Evolutionary conservation across 2,113 vertebrate species (phyloP).

Genomic region (Tetraodon nigroviridis): DNA sequence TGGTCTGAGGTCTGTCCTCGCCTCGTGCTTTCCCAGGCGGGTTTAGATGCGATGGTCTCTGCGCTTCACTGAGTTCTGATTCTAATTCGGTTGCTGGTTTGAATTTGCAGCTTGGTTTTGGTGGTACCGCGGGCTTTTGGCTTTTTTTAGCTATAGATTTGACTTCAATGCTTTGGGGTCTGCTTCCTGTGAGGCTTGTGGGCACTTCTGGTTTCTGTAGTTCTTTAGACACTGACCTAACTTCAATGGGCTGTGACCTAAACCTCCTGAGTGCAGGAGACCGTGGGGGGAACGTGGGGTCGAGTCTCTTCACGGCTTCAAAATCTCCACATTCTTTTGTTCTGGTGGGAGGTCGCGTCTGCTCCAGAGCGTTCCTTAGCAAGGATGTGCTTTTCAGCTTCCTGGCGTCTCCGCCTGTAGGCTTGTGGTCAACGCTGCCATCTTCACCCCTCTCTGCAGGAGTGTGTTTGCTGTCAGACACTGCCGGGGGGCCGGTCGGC

Average conservation of each 20-base stretch:
- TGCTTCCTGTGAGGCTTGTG: slow-evolving; percentile 29
- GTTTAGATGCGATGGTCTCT: slow-evolving; percentile 38
- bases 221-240: slow-evolving; percentile 64
- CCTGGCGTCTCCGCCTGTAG: slow-evolving; percentile 28
- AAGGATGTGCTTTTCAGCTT: slow-evolving; percentile 26
- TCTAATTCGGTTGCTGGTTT: slow-evolving; percentile 62
- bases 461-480: slow-evolving; percentile 22
- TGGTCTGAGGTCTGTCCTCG: slow-evolving; percentile 63
- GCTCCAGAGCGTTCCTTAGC: slow-evolving; percentile 23
- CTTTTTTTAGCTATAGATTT: slow-evolving; percentile 71
- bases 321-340: slow-evolving; percentile 47
- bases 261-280: slow-evolving; percentile 59
- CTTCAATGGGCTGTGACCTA: slow-evolving; percentile 63
- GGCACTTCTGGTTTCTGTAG: slow-evolving; percentile 44
- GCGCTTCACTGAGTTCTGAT: slow-evolving; percentile 46
- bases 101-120: slow-evolving; percentile 72
- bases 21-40: slow-evolving; percentile 39
- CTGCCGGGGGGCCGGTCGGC: slow-evolving; percentile 22
- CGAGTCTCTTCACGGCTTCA: slow-evolving; percentile 60
- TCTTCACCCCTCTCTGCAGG: slow-evolving; percentile 32
- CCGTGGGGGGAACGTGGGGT: slow-evolving; percentile 59
- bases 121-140: slow-evolving; percentile 67
- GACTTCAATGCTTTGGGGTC: slow-evolving; percentile 69
- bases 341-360: slow-evolving; percentile 21
- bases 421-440: slow-evolving; percentile 16